These are phyloP conservation scores for Drosophila albomicans DNA, from an alignment of 1,140 invertebrate genomes.

Conservation along the genomic window DNA sequence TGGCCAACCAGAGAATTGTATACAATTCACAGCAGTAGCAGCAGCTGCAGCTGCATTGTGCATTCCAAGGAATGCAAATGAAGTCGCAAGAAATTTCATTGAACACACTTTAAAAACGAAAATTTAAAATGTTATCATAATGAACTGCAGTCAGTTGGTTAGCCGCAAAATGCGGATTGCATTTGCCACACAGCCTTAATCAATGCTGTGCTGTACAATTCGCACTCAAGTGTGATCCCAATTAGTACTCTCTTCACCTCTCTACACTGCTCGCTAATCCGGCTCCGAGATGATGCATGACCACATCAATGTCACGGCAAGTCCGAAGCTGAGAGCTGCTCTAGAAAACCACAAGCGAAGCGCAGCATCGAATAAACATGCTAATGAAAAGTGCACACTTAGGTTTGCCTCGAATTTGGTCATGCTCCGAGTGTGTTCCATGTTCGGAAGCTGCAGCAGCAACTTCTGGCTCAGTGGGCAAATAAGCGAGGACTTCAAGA, in stretches of 20 bases:
- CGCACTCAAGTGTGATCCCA: constrained; percentile 18
- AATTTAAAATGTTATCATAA: background rate
- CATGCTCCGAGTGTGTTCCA: constrained; percentile 3
- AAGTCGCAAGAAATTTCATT: constrained; percentile 4
- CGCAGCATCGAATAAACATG: constrained; percentile 44
- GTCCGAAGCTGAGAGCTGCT: constrained; percentile 7
- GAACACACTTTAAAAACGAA: background rate
- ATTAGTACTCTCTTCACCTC: constrained; percentile 13
- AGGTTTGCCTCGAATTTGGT: constrained; percentile 15
- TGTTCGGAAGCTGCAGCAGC: constrained; percentile 40
- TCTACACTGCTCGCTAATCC: background rate
- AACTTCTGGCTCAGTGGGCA: constrained; percentile 73
- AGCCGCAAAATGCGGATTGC: constrained; percentile 5
- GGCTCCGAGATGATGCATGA: constrained; percentile 51
- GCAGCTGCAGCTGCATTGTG: background rate
- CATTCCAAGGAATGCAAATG: background rate
- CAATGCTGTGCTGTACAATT: background rate
- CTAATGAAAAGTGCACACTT: constrained; percentile 64
- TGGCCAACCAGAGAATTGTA: background rate
- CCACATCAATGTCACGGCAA: constrained; percentile 55
- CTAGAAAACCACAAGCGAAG: constrained; percentile 41
- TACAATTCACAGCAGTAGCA: background rate
- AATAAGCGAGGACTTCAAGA: constrained; percentile 51
- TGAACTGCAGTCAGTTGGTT: background rate
- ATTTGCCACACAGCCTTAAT: constrained; percentile 10